Conservation (phyloP, 2,888 invertebrate genomes). For the Ectropis crepuscularia region DNA sequence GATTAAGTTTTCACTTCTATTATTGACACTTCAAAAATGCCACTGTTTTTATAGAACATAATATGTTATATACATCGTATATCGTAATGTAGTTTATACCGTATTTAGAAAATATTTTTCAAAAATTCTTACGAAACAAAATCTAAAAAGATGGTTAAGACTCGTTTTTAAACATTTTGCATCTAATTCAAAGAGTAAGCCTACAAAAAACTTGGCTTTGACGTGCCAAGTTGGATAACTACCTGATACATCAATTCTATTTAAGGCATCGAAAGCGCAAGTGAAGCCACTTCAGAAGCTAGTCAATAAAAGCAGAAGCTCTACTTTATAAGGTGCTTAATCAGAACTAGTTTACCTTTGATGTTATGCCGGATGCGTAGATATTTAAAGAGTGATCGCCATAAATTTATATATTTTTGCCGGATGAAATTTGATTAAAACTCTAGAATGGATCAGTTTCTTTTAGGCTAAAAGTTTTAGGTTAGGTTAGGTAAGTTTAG, state of each 20-base stretch:
- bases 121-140: no score
- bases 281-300: constrained; percentile 29
- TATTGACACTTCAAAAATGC: no score
- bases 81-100: no score
- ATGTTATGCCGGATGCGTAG: constrained; percentile 8
- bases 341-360: constrained; percentile 4
- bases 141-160: no score
- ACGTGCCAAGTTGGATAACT: background rate
- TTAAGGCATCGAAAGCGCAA: constrained; percentile 24
- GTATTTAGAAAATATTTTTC: no score
- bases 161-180: background rate
- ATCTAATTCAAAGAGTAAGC: background rate
- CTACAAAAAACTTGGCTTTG: constrained; percentile 1
- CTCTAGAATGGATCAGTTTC: no score
- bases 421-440: background rate
- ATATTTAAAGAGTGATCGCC: background rate
- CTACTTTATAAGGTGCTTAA: constrained; percentile 21
- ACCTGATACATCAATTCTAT: constrained; percentile 1
- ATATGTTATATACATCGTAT: no score
- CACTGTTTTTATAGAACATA: no score
- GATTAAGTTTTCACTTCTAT: no score
- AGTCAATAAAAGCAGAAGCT: constrained; percentile 20
- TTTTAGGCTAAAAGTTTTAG: no score
- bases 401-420: background rate
- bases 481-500: no score